Evolutionary conservation across 37 sponge, comb jelly and placozoan genomes (phyloP), one percentile per base, ranked within the genome.

Genomic region (Chondrosia reniformis): DNA sequence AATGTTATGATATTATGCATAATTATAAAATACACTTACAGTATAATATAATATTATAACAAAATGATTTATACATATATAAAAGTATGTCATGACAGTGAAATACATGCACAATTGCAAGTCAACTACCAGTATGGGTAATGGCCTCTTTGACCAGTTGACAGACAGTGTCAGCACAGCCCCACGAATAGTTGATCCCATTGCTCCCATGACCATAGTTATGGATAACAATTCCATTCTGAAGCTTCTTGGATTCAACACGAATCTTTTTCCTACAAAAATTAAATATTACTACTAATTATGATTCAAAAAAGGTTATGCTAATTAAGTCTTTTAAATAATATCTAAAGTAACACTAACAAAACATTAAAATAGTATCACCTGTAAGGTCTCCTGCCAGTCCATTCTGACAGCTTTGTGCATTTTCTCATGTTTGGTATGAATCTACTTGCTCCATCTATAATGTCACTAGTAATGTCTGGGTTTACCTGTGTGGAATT

Each of bases 201-300:
- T n/a, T 45, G 3, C 81, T 72, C 4, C 72, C 81, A 80, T 80
- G 81, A 8, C 81, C 81, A 30, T 80, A 80, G 37, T 80, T 80
- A 55, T 80, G 81, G 1, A 80, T 52, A 71, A 80, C 71, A 13
- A 59, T 25, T 0, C 59, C 59, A 5, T 7, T 32, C 4, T 37
- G 9, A 1, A 38, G 34, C 33, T 2, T 78, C 25, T 80, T 72
- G n/a, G 21, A 12, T 30, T 66, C 81, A 15, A 80, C 25, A 21
- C 81, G 81, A 13, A 80, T 33, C 24, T 1, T 69, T 2, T 40
- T 10, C 22, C 81, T 46, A 36, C 31, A 27, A n/a, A n/a, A n/a
- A n/a, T n/a, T n/a, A n/a, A n/a, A n/a, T n/a, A n/a, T n/a, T n/a
- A n/a, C n/a, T n/a, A n/a, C n/a, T n/a, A n/a, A n/a, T n/a, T n/a